Evolutionary conservation across 2,113 vertebrate genomes (phyloP).

Genomic region (Pristiophorus japonicus): DNA sequence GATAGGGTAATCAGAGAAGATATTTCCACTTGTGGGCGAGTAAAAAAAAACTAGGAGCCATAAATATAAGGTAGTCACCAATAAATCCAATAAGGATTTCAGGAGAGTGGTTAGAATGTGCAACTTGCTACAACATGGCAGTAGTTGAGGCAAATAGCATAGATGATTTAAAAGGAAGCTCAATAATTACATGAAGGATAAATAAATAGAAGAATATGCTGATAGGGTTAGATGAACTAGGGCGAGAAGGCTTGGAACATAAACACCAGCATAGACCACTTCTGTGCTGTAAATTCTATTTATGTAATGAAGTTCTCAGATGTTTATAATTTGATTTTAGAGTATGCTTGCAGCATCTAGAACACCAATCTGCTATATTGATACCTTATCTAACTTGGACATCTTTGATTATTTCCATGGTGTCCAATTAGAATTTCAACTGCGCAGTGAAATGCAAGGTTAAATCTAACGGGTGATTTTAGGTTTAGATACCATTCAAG

Average conservation of each 20-base stretch:
- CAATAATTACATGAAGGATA: neutral
- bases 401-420: neutral
- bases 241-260: neutral
- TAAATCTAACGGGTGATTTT: constrained; percentile 1
- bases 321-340: neutral
- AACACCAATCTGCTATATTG: neutral
- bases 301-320: neutral
- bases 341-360: neutral
- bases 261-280: neutral
- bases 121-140: neutral
- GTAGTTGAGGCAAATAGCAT: neutral
- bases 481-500: neutral
- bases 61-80: no score
- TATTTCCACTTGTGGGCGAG: neutral
- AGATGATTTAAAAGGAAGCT: neutral
- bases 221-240: neutral
- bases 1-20: no score
- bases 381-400: neutral
- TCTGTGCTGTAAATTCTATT: neutral
- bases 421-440: constrained; percentile 10
- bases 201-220: neutral
- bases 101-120: neutral
- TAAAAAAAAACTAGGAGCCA: neutral
- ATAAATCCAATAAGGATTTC: no score
- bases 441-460: neutral